Conservation (phyloP, 2,113 vertebrate species). For the Pseudorhombus dupliciocellatus region DNA sequence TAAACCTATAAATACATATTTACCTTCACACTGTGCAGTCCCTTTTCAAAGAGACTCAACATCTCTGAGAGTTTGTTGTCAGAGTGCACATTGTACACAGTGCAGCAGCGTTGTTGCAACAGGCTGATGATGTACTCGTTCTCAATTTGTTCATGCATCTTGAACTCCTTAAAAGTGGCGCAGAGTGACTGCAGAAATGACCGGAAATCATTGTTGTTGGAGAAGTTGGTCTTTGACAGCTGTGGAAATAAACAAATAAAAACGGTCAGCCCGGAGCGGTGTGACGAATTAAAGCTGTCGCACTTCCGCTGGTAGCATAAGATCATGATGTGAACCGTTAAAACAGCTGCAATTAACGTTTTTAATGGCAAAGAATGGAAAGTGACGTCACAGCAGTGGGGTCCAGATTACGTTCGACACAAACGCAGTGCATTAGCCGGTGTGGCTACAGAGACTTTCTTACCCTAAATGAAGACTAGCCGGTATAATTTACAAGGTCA, state of each 20-base stretch:
- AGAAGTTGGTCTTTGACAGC: constrained; percentile 99
- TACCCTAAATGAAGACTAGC: background rate
- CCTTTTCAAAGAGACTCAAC: constrained; percentile 96
- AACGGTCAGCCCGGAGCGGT: background rate
- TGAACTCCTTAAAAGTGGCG: constrained; percentile 97
- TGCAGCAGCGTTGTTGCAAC: constrained; percentile 93
- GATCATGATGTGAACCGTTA: background rate
- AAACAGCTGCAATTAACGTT: background rate
- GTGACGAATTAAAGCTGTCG: background rate
- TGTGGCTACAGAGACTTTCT: background rate
- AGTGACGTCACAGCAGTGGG: background rate
- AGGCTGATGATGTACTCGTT: constrained; percentile 97
- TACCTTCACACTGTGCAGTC: constrained; percentile 94
- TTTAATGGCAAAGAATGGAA: background rate
- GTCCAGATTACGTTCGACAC: background rate
- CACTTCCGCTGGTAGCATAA: background rate
- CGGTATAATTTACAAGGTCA: background rate
- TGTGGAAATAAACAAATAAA: constrained; percentile 55
- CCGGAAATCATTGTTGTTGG: constrained; percentile 97
- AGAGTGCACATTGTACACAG: constrained; percentile 93
- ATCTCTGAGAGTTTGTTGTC: constrained; percentile 99
- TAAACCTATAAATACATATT: constrained; percentile 2
- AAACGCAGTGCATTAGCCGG: background rate
- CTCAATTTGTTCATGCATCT: constrained; percentile 99
- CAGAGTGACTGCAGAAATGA: constrained; percentile 95